Percentiles rank a stretch among this genome's conserved stretches.
These are phyloP conservation scores for Tiaroga cobitis DNA, from an alignment of 2,797 vertebrate genomes.

Conservation along the genomic window DNA sequence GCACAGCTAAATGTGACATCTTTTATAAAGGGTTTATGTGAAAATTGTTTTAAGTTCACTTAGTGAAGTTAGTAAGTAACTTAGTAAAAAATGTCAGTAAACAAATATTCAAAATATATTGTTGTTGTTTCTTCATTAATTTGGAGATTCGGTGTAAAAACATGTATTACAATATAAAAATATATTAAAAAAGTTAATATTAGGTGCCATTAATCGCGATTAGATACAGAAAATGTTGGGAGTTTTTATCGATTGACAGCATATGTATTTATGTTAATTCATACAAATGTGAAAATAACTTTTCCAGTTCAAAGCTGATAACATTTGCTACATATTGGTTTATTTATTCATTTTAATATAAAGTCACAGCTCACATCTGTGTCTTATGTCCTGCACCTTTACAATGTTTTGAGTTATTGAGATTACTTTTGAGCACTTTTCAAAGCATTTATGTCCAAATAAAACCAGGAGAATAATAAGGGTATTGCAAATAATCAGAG, in stretches of 20 bases:
- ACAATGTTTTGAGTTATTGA: background rate
- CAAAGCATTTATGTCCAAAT: background rate
- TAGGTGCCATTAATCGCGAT: background rate
- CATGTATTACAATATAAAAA: background rate
- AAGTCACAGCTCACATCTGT: background rate
- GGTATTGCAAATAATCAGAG: background rate
- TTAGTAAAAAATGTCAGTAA: too few relatives aligned
- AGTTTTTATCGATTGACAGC: background rate
- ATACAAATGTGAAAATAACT: background rate
- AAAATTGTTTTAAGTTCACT: background rate
- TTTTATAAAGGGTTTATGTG: background rate
- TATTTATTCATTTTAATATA: background rate
- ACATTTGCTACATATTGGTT: background rate
- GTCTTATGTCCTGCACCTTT: background rate
- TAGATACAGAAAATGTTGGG: background rate
- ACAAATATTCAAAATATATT: background rate
- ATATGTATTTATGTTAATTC: background rate
- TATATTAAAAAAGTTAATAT: background rate
- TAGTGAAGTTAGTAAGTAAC: background rate
- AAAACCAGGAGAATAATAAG: conserved; percentile 15
- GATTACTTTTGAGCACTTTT: background rate
- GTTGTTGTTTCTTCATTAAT: background rate
- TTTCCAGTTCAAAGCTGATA: background rate
- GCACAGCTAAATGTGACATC: background rate
- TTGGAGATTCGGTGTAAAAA: background rate